phyloP scores from a whole-genome alignment of 2,888 invertebrate species.

The Morinoia aosen region DNA sequence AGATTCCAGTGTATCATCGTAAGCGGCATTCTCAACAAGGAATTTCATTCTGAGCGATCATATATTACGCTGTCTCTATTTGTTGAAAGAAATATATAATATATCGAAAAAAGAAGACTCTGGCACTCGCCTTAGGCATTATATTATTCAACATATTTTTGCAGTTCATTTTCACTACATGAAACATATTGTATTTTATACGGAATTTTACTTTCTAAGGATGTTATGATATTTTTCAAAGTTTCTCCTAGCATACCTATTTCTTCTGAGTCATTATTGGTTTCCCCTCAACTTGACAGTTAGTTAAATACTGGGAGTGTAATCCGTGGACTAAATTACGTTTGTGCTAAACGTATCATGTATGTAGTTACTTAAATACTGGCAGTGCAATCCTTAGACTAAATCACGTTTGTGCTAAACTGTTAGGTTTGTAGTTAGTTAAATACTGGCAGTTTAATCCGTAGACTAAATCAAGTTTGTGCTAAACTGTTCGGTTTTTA shows the following conservation, averaged over 20 bases:
- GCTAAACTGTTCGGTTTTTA: too few species aligned
- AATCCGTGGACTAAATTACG: neutral
- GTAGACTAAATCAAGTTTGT: neutral
- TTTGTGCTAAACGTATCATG: neutral
- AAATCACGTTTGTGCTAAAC: neutral
- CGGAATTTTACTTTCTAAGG: too few species aligned
- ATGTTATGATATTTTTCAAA: too few species aligned
- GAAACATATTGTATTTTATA: too few species aligned
- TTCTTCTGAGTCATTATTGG: too few species aligned
- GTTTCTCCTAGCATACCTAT: too few species aligned
- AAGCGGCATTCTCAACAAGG: neutral
- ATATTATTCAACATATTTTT: neutral
- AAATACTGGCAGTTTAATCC: neutral
- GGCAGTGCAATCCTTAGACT: neutral
- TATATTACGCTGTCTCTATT: neutral
- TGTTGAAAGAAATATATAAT: neutral
- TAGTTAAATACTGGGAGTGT: neutral
- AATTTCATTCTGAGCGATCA: neutral
- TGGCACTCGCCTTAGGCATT: neutral
- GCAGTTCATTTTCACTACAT: too few species aligned
- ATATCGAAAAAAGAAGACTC: neutral
- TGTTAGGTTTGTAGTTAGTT: neutral
- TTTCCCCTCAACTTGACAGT: too few species aligned
- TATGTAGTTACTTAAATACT: neutral
- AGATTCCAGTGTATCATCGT: neutral